phyloP scores from a whole-genome alignment of 2,113 vertebrate genomes.

The Baryphthengus martii region DNA sequence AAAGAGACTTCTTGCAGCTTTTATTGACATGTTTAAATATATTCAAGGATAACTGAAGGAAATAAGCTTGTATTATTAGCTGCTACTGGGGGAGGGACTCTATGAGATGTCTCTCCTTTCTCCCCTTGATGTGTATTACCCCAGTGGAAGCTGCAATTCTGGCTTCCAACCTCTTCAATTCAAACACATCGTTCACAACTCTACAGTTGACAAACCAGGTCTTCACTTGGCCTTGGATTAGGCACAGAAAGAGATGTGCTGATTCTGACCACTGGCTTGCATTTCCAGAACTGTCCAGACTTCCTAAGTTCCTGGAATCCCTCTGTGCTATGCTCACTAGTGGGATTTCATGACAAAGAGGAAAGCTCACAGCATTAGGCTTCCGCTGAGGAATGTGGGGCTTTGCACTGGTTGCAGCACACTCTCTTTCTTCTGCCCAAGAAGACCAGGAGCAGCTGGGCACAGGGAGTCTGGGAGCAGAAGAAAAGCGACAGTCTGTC shows the following conservation, averaged over 20 bases:
- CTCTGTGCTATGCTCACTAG: neutral
- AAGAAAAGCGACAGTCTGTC: neutral
- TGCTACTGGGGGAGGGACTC: neutral
- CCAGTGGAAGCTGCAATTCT: neutral
- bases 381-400: neutral
- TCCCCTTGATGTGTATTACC: neutral
- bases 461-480: neutral
- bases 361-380: neutral
- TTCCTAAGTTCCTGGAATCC: neutral
- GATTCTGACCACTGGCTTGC: neutral
- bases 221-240: neutral
- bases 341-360: neutral
- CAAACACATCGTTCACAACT: neutral
- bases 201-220: neutral
- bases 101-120: neutral
- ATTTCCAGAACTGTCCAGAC: neutral
- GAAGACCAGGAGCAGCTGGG: neutral
- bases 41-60: neutral
- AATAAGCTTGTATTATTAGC: neutral
- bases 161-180: neutral
- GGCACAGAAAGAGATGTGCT: neutral
- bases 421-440: neutral
- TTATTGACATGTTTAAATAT: neutral
- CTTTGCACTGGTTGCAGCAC: neutral
- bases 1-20: neutral